A percentile compares a stretch with the other conserved stretches of the same genome.
These are phyloP conservation scores for Megamerina dolium DNA, from an alignment of 2,888 invertebrate species.

Conservation along the genomic window DNA sequence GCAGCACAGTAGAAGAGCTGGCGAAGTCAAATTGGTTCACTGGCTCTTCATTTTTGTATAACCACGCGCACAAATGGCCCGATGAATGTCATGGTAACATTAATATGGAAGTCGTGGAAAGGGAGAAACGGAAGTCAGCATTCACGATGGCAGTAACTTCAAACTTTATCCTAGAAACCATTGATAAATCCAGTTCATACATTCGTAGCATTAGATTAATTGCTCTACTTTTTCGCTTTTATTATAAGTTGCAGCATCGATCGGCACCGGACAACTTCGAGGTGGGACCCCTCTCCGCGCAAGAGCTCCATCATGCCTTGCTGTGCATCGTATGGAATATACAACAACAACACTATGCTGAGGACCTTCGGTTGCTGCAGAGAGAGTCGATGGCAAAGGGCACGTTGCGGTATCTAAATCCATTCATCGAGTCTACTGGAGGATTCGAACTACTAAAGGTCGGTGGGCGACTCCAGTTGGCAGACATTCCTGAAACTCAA, in stretches of 20 bases:
- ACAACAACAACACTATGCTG: conserved; percentile 8
- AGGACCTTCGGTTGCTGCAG: not conserved
- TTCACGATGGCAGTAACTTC: not conserved
- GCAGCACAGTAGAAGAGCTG: conserved; percentile 12
- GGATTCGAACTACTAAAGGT: conserved; percentile 16
- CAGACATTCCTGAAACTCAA: conserved; percentile 5
- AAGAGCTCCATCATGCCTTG: not conserved
- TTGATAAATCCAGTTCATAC: conserved; percentile 2
- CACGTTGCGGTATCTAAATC: conserved; percentile 8
- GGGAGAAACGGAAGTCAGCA: conserved; percentile 5
- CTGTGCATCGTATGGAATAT: conserved; percentile 8
- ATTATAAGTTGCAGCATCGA: not conserved
- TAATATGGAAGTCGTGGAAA: conserved; percentile 2
- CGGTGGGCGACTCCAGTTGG: conserved; percentile 10
- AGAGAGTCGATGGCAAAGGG: not conserved
- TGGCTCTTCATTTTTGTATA: conserved; percentile 10
- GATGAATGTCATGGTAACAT: not conserved
- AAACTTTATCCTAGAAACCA: conserved; percentile 1
- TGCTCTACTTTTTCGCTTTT: conserved; percentile 6
- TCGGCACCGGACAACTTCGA: not conserved
- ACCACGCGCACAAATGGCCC: conserved; percentile 6
- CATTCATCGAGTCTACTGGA: conserved; percentile 10
- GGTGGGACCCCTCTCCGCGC: not conserved
- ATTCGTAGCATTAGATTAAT: conserved; percentile 1
- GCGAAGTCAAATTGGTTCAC: conserved; percentile 12